These are phyloP conservation scores for Volucella zonaria DNA, from an alignment of 2,888 invertebrate species.

Conservation along the genomic window DNA sequence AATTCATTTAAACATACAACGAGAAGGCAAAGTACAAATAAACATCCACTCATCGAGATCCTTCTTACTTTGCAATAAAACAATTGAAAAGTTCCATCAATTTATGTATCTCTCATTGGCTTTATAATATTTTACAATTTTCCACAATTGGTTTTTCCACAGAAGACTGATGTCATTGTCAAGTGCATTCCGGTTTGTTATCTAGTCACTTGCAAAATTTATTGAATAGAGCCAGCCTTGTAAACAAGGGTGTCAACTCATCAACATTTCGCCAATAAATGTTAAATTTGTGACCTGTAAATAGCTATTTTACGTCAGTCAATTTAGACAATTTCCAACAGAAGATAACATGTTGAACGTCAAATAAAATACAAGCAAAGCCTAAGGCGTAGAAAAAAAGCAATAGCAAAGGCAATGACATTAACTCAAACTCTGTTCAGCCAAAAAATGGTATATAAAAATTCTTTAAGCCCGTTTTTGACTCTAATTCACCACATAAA, in stretches of 20 bases:
- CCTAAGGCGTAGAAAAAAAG: background rate
- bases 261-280: background rate
- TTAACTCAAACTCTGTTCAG: background rate
- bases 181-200: background rate
- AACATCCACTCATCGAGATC: no score
- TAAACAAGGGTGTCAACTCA: background rate
- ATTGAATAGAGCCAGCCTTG: background rate
- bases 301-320: background rate
- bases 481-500: background rate
- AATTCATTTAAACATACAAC: no score
- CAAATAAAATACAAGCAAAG: slow-evolving; percentile 1
- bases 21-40: no score
- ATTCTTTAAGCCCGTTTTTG: background rate
- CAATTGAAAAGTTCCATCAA: no score
- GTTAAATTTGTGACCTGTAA: background rate
- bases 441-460: background rate
- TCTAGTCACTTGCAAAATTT: background rate
- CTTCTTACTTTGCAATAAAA: no score
- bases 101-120: no score
- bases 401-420: background rate
- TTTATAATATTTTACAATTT: background rate
- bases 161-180: background rate
- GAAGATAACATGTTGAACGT: slow-evolving; percentile 13
- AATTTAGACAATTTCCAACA: background rate
- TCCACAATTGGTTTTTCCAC: background rate